Conservation (phyloP, 1,140 invertebrate genomes). For the Parasteatoda tepidariorum region DNA sequence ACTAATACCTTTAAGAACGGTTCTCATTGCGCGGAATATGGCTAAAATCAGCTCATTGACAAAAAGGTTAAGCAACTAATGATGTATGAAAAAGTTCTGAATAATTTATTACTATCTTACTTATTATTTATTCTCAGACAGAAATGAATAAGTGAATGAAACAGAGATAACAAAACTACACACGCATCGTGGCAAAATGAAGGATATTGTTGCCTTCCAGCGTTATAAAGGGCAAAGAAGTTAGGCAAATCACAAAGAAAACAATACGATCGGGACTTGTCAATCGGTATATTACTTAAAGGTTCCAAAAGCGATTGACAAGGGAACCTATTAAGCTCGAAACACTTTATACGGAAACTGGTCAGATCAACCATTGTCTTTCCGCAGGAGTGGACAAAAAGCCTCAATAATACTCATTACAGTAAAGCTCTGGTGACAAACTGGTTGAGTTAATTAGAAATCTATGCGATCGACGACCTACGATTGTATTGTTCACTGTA, state of each 20-base stretch:
- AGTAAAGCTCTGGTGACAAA: constrained; percentile 51
- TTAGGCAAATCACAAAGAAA: not conserved
- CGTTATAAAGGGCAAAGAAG: no score
- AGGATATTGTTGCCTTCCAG: no score
- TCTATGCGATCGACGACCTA: constrained; percentile 46
- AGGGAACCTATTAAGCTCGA: constrained; percentile 49
- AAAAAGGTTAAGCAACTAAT: no score
- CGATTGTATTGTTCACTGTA: constrained; percentile 47
- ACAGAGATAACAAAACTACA: no score
- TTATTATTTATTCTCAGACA: no score
- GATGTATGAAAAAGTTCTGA: no score
- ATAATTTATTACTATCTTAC: no score
- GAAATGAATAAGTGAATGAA: no score
- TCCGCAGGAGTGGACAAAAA: constrained; percentile 36
- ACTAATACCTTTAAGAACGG: no score
- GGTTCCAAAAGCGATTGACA: constrained; percentile 41
- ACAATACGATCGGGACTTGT: constrained; percentile 23
- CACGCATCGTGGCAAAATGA: no score
- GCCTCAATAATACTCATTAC: constrained; percentile 38
- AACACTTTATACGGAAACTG: constrained; percentile 49
- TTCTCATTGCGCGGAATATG: no score
- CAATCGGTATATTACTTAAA: constrained; percentile 27
- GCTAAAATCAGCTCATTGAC: no score
- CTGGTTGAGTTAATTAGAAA: constrained; percentile 56
- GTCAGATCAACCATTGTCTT: constrained; percentile 41